Base-by-base conservation (phyloP, 2,888 invertebrate species). In the Dromius quadrimaculatus region DNA sequence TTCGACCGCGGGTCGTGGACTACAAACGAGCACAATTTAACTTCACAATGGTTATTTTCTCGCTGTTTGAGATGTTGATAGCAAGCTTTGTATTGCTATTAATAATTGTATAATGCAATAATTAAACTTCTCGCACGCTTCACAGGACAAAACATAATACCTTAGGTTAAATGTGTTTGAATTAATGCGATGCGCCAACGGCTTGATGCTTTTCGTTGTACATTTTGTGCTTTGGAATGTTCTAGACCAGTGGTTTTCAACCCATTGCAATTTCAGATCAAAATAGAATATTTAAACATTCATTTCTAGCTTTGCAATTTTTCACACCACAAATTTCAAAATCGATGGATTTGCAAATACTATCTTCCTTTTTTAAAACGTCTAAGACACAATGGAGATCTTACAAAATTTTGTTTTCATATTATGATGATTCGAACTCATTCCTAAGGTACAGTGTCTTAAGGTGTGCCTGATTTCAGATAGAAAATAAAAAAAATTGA, bases 51-150 rank as follows among this genome's bases (percentile, higher is more conserved):
- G 15, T 54, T 2, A 17, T 54, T 28, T 23, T 2, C 2, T 11
- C 20, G 19, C n/a, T 20, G 47, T 22, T 23, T 47, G 23, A 28
- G 15, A 3, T 17, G 15, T 32, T 15, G 5, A 28, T 28, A 54
- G 28, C 28, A 28, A 15, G 50, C 28, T 54, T 54, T 54, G 50
- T 54, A 54, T 54, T 54, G 28, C 50, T 54, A 54, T 54, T 54
- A 28, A 54, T 54, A 54, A 28, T 54, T 54, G 23, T 50, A 50
- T 50, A 23, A 13, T 11, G 28, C 50, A 54, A 6, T 54, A 54
- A 50, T 54, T 54, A 54, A 15, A 54, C 11, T 28, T 28, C 28
- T 54, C 4, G 8, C 6, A 54, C 23, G 50, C 28, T 54, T 54
- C 28, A 28, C 28, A 54, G 28, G 13, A 54, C 50, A 19, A 54